These are phyloP conservation scores for Ciconia nigra DNA, from an alignment of 2,797 vertebrate genomes.

Conservation along the genomic window DNA sequence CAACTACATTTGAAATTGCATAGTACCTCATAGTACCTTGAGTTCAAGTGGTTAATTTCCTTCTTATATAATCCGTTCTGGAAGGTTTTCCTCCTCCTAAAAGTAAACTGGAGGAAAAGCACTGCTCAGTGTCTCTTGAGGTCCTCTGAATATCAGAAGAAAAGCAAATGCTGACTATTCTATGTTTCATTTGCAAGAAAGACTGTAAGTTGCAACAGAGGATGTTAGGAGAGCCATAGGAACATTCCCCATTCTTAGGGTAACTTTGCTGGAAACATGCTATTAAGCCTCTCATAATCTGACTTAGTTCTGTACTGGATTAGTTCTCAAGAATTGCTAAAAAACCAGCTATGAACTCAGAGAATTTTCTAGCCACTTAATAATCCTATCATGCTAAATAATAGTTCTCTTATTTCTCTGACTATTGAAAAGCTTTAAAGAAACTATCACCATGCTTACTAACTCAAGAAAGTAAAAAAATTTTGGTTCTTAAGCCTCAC, in stretches of 20 bases:
- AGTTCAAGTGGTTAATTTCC: neutral
- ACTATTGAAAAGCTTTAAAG: neutral
- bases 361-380: neutral
- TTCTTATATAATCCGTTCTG: neutral
- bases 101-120: neutral
- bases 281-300: neutral
- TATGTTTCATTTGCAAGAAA: neutral
- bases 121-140: neutral
- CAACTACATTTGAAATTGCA: neutral
- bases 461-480: neutral
- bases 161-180: neutral
- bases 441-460: neutral
- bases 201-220: neutral
- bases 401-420: neutral
- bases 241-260: neutral
- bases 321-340: neutral
- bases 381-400: neutral
- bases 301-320: neutral
- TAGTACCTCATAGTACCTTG: neutral
- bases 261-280: neutral
- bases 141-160: neutral
- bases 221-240: neutral
- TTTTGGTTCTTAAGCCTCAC: neutral
- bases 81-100: neutral
- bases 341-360: neutral